Conservation (phyloP, 2,113 vertebrate genomes). For the Syngnathus typhle region DNA sequence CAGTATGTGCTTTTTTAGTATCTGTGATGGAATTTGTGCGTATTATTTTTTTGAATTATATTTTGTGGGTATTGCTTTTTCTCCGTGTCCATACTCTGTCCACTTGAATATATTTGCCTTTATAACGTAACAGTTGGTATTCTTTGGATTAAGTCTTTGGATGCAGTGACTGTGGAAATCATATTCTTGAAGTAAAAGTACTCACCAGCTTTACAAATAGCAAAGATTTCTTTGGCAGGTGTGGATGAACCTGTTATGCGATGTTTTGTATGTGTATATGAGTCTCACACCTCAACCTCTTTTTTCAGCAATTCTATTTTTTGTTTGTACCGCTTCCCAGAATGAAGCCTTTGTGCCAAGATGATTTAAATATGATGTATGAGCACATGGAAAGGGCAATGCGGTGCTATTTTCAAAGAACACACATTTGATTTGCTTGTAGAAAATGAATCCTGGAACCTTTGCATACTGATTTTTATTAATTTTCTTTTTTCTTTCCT, state of each 20-base stretch:
- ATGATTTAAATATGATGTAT: conserved; percentile 37
- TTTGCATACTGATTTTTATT: background rate
- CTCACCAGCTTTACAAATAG: conserved; percentile 49
- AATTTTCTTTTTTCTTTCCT: background rate
- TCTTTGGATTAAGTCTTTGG: conserved; percentile 47
- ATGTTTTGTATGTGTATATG: conserved; percentile 26
- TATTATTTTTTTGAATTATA: background rate
- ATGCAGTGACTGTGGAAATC: conserved; percentile 57
- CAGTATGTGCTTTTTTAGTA: no score
- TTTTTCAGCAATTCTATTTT: conserved; percentile 55
- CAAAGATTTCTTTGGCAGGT: conserved; percentile 56
- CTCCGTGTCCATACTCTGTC: background rate
- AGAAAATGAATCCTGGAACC: conserved; percentile 17
- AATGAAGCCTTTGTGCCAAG: conserved; percentile 39
- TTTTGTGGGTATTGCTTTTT: background rate
- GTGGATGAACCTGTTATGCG: conserved; percentile 64
- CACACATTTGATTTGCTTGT: conserved; percentile 17
- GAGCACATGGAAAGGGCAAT: conserved; percentile 13
- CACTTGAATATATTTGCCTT: conserved; percentile 14
- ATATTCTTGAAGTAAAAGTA: conserved; percentile 52
- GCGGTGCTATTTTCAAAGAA: conserved; percentile 12
- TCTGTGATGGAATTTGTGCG: background rate
- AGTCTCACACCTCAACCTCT: conserved; percentile 48
- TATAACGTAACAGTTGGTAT: conserved; percentile 27
- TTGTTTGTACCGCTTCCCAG: conserved; percentile 47